Conservation (phyloP, 2,113 vertebrate species). For the Lates calcarifer region DNA sequence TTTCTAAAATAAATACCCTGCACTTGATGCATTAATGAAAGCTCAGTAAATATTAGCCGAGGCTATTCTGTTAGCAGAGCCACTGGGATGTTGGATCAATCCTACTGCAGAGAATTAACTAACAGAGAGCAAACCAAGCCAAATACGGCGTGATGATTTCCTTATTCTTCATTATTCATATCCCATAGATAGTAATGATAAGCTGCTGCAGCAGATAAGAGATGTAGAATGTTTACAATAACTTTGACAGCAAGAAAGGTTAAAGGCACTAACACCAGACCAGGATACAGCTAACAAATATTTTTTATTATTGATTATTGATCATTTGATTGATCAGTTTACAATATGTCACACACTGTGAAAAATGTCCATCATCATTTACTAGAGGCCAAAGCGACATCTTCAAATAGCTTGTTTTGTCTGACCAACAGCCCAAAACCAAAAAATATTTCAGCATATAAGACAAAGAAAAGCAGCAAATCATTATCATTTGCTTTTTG, state of each 20-base stretch:
- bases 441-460: background rate
- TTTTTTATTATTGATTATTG: no score
- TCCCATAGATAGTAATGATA: no score
- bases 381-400: no score
- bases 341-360: no score
- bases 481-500: background rate
- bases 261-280: background rate
- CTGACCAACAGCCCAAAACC: no score
- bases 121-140: background rate
- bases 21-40: constrained; percentile 25
- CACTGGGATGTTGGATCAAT: background rate
- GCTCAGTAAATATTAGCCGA: constrained; percentile 16
- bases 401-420: no score
- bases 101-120: background rate
- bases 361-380: no score
- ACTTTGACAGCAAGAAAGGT: background rate
- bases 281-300: no score
- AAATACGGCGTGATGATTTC: background rate
- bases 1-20: constrained; percentile 30
- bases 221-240: background rate
- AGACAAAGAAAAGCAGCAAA: background rate
- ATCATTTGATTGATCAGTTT: background rate
- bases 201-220: background rate
- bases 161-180: no score
- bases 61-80: background rate